Evolutionary conservation across 1,140 invertebrate species (phyloP).

Genomic region (Megalopta genalis): DNA sequence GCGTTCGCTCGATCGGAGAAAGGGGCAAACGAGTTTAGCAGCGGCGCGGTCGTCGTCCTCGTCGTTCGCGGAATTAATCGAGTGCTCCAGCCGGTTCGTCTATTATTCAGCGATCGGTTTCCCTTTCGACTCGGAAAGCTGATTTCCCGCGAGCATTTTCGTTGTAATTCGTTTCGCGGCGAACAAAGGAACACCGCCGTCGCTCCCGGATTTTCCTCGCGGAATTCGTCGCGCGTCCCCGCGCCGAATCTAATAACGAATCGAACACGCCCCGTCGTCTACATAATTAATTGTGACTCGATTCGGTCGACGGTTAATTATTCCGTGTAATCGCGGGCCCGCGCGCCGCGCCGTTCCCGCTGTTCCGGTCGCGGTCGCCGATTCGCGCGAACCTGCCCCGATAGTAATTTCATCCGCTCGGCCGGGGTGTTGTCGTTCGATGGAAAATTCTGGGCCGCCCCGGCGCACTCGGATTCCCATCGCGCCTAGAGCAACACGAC

Average conservation of each 20-base stretch:
- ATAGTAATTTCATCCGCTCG: constrained; percentile 30
- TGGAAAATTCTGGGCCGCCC: too few relatives aligned
- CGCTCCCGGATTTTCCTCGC: not conserved
- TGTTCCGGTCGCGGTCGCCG: not conserved
- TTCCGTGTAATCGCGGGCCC: constrained; percentile 32
- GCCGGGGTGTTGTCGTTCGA: constrained; percentile 9
- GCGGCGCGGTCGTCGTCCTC: not conserved
- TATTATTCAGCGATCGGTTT: constrained; percentile 5
- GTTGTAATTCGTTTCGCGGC: constrained; percentile 10
- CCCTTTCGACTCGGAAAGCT: not conserved
- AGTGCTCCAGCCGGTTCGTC: not conserved
- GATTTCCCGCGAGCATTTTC: not conserved
- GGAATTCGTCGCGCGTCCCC: constrained; percentile 1
- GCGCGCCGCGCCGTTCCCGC: not conserved
- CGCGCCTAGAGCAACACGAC: not conserved
- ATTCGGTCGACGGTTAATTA: constrained; percentile 33
- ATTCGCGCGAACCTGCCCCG: not conserved
- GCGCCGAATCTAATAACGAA: constrained; percentile 34
- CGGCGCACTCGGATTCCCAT: too few relatives aligned
- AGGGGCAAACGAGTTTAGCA: not conserved
- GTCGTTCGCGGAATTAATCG: not conserved
- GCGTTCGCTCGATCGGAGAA: not conserved
- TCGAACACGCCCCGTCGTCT: constrained; percentile 31
- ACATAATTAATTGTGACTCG: constrained; percentile 40
- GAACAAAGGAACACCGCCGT: not conserved